Evolutionary conservation across 2,113 vertebrate species (phyloP), one percentile per base, ranked within the genome.

Genomic region (Larimichthys polyactis): DNA sequence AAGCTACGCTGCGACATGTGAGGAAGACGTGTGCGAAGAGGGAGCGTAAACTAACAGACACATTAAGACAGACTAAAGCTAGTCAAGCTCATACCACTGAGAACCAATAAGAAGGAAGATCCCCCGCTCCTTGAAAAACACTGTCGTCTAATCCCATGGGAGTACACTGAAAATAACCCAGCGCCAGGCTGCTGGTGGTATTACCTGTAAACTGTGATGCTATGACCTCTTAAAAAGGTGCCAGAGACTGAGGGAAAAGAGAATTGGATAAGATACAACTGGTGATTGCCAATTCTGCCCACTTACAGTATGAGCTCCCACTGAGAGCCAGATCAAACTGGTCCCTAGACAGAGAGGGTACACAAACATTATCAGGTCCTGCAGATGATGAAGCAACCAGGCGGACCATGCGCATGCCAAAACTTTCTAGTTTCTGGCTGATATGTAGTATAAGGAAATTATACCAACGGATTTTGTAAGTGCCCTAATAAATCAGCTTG

Each of bases 151-250:
- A 95, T 93, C 94, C 85, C 32, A 83, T 83, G 69, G 70, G 78
- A 65, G 29, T 62, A 32, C 68, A 90, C 93, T 91, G 78, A 90
- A 94, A 95, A 94, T 94, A 95, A 91, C 91, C 82, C 75, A 32
- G 52, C 36, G 44, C 52, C 4, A 19, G 27, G 65, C 1, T 49
- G 58, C 24, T 59, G 52, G 58, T 66, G 67, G 69, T 63, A 87
- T 80, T 75, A 73, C 62, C 79, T 83, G 69, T 14, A 16, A 88
- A 79, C 86, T 62, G 58, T 32, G 44, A 82, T 59, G 69, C 70
- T 57, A 14, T 59, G 67, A 74, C 36, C 69, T 16, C 59, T 68
- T 62, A 59, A 71, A 74, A 79, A 36, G 1, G 46, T 4, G 16
- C 60, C 72, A 71, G 16, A 1, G 1, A 22, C 15, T 4, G 43